These are phyloP conservation scores for Elmis aenea DNA, from an alignment of 2,888 invertebrate genomes.

Conservation along the genomic window DNA sequence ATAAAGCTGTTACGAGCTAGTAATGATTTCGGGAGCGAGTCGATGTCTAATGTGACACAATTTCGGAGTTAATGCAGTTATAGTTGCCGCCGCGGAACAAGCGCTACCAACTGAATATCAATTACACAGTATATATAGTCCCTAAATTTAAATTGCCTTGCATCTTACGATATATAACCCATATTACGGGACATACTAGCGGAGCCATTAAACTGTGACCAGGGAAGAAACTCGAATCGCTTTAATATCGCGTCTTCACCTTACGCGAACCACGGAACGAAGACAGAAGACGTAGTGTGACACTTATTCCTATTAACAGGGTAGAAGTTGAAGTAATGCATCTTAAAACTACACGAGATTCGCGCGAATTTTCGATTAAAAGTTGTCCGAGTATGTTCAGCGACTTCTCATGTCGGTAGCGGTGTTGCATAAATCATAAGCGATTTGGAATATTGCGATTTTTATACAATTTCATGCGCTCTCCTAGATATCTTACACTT, in stretches of 20 bases:
- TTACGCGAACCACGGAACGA: no score
- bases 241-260: no score
- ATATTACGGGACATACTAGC: constrained; percentile 13
- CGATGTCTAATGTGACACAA: constrained; percentile 17
- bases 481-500: constrained; percentile 7
- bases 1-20: neutral
- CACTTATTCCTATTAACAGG: no score
- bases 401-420: constrained; percentile 1
- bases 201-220: constrained; percentile 8
- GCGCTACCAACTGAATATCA: constrained; percentile 19
- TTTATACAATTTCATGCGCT: constrained; percentile 1
- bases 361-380: constrained; percentile 9
- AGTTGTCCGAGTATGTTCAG: constrained; percentile 6
- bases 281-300: no score
- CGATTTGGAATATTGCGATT: constrained; percentile 2
- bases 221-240: no score
- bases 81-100: constrained; percentile 11
- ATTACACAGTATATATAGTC: constrained; percentile 19
- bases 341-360: constrained; percentile 7
- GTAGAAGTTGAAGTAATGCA: constrained; percentile 9
- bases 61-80: constrained; percentile 17
- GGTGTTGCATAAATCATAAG: constrained; percentile 7
- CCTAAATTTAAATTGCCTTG: constrained; percentile 20
- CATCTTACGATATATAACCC: constrained; percentile 19
- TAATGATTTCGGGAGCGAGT: constrained; percentile 11